Evolutionary conservation across 2,888 invertebrate genomes (phyloP), one percentile per base, ranked within the genome.

Genomic region (Pycnomerus fuliginosus): DNA sequence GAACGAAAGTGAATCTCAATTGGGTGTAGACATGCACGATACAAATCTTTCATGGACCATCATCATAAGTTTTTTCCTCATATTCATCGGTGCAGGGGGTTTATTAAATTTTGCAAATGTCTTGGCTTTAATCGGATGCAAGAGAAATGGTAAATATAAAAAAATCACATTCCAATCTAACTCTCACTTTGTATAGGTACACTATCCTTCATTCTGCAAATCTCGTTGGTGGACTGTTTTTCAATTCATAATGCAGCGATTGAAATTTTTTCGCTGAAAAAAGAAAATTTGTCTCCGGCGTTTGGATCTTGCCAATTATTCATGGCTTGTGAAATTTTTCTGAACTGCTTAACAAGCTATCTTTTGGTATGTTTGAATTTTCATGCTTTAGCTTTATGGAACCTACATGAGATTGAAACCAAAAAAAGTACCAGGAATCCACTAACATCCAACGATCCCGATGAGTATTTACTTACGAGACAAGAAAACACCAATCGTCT

Each of bases 311-410:
- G 82, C 61, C 70, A 74, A 35, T 66, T 76, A 1, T 80, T 77
- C 63, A 68, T 77, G 50, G 82, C 81, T 22, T 60, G 76, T 11
- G 79, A 76, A 63, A 75, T 79, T 22, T 72, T 82, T 31, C 69
- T 75, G 1, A 76, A 79, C 32, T 77, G 79, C 2, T 74, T 78
- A n/a, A 73, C 75, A 2, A 64, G 78, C 8, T 82, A 81, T 64
- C 70, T 81, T 45, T 69, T 79, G 17, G 71, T 76, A 35, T 78
- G 78, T 11, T 65, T 80, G 39, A 79, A 80, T 42, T 72, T 82
- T 40, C 82, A 82, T 56, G 71, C 77, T 11, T 71, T 81, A 28
- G 78, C 80, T 1, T 74, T 76, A 4, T 72, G 75, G 49, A 79
- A 78, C 54, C 62, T 79, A 16, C 74, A 78, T 60, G 71, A 75